These are phyloP conservation scores for Erinaceus europaeus DNA, from an alignment of 2,113 vertebrate species.

Conservation along the genomic window DNA sequence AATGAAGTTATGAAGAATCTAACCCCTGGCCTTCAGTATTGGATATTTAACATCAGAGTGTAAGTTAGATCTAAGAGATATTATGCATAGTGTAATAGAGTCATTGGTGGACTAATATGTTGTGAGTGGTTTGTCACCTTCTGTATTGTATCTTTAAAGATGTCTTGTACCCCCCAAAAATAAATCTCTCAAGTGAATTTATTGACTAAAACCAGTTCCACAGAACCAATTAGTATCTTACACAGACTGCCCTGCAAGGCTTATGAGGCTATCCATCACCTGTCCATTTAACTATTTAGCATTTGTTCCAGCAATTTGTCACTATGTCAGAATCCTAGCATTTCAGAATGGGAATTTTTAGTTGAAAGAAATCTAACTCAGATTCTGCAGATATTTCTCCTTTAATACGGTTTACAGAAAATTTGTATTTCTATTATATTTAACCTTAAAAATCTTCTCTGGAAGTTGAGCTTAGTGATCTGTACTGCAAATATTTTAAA, in stretches of 20 bases:
- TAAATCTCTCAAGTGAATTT: slow-evolving; percentile 83
- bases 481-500: slow-evolving; percentile 56
- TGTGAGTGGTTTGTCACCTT: slow-evolving; percentile 78
- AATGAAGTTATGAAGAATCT: slow-evolving; percentile 38
- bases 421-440: slow-evolving; percentile 81
- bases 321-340: slow-evolving; percentile 84
- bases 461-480: slow-evolving; percentile 70
- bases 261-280: slow-evolving; percentile 88
- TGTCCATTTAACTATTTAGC: slow-evolving; percentile 89
- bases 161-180: slow-evolving; percentile 63
- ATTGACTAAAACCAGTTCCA: slow-evolving; percentile 87
- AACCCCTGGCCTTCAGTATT: slow-evolving; percentile 6
- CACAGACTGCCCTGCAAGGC: slow-evolving; percentile 83
- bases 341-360: slow-evolving; percentile 82
- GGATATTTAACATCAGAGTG: slow-evolving; percentile 22
- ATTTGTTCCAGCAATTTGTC: slow-evolving; percentile 88
- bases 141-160: slow-evolving; percentile 76
- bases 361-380: slow-evolving; percentile 83
- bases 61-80: slow-evolving; percentile 38
- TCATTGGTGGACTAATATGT: slow-evolving; percentile 70
- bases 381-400: slow-evolving; percentile 78
- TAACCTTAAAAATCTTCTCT: slow-evolving; percentile 79
- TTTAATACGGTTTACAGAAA: slow-evolving; percentile 79
- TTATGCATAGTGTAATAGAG: slow-evolving; percentile 65
- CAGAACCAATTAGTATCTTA: slow-evolving; percentile 89